phyloP scores from a whole-genome alignment of 2,797 vertebrate species.

The Trichosurus vulpecula region DNA sequence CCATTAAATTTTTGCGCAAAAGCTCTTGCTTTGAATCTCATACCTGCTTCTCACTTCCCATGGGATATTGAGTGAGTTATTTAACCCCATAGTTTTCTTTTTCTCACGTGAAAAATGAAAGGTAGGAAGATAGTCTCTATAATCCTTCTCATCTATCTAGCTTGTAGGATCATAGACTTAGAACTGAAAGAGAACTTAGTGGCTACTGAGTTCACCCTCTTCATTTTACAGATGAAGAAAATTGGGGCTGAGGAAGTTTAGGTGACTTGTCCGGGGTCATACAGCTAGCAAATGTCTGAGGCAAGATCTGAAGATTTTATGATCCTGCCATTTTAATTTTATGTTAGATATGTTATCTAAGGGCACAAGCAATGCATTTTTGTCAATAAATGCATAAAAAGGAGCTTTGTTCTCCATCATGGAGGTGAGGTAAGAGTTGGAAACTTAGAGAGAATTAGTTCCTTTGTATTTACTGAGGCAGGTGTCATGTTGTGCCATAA shows the following conservation, averaged over 20 bases:
- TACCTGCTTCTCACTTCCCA: neutral
- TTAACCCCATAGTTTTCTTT: neutral
- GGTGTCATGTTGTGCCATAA: neutral
- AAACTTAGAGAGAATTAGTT: neutral
- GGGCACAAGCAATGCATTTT: neutral
- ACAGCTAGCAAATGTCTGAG: too few relatives aligned
- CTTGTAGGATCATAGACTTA: neutral
- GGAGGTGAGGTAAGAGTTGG: neutral
- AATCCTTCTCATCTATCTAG: neutral
- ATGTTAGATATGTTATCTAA: neutral
- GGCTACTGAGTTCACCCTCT: neutral
- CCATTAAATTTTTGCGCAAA: neutral
- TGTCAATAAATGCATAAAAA: slow-evolving; percentile 14
- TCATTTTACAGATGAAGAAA: neutral
- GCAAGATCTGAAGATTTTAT: neutral
- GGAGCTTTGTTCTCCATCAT: neutral
- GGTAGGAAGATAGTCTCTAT: neutral
- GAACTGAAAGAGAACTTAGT: neutral
- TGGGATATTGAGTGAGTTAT: neutral
- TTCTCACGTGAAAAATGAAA: neutral
- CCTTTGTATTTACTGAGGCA: neutral
- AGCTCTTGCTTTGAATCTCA: neutral
- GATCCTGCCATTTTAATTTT: slow-evolving; percentile 4
- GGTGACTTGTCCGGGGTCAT: neutral
- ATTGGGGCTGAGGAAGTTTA: neutral